Evolutionary conservation across 2,113 vertebrate species (phyloP).

Genomic region (Sphyrna mokarran): DNA sequence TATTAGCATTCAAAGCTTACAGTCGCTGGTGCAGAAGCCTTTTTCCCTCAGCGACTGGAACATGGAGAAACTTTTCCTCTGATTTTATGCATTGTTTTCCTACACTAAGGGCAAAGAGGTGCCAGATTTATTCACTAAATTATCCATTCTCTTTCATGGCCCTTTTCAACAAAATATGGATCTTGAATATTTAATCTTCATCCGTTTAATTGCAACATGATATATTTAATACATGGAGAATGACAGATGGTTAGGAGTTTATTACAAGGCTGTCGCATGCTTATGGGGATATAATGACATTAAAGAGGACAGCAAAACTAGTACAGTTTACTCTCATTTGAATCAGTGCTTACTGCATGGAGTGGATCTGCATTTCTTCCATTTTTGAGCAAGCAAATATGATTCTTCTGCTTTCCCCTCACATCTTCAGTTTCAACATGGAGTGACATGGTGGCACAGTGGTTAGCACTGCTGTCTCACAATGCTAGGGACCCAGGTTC

Average conservation of each 20-base stretch:
- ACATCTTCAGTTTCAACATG: neutral
- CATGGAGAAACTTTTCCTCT: neutral
- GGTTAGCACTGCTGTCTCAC: too few relatives aligned
- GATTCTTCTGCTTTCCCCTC: neutral
- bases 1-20: constrained; percentile 16
- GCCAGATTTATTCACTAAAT: constrained; percentile 32
- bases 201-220: constrained; percentile 35
- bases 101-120: constrained; percentile 16
- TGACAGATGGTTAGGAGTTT: constrained; percentile 31
- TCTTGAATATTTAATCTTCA: constrained; percentile 35
- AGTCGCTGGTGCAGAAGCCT: neutral
- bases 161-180: constrained; percentile 33
- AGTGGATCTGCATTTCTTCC: neutral
- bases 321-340: neutral
- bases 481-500: too few relatives aligned
- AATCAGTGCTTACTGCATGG: neutral
- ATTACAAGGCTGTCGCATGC: constrained; percentile 13
- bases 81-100: constrained; percentile 20
- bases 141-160: constrained; percentile 30
- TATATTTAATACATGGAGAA: constrained; percentile 35
- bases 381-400: neutral
- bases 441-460: too few relatives aligned
- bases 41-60: neutral
- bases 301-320: constrained; percentile 15
- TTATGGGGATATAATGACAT: constrained; percentile 26